Evolutionary conservation across 2,113 vertebrate genomes (phyloP).

Genomic region (Cynocephalus volans): DNA sequence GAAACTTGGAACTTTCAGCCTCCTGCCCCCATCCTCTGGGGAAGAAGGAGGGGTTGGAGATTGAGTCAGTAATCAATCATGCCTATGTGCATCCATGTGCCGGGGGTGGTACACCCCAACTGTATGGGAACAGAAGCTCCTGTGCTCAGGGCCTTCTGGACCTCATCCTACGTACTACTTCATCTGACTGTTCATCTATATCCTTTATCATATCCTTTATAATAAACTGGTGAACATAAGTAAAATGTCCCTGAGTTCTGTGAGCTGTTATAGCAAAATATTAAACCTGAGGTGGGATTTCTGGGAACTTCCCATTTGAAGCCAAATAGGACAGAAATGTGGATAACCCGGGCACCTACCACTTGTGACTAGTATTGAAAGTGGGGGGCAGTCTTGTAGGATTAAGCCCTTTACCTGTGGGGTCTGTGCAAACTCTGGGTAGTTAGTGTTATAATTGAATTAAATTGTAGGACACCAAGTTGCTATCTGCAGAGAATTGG

Average conservation of each 20-base stretch:
- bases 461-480: too few relatives aligned
- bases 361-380: too few relatives aligned
- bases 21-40: neutral
- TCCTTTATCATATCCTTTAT: neutral
- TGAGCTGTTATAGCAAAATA: neutral
- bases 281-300: neutral
- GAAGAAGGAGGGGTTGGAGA: neutral
- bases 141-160: neutral
- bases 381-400: too few relatives aligned
- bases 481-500: too few relatives aligned
- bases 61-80: neutral
- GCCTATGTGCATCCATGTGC: neutral
- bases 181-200: neutral
- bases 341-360: neutral
- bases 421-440: too few relatives aligned
- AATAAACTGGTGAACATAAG: neutral
- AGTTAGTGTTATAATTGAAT: too few relatives aligned
- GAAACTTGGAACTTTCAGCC: neutral
- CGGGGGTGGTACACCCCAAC: neutral
- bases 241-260: neutral
- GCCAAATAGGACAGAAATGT: neutral
- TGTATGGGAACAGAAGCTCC: neutral
- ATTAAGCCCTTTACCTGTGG: too few relatives aligned
- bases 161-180: neutral
- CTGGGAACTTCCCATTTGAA: neutral